Percentiles rank a stretch among this genome's conserved stretches.
These are phyloP conservation scores for Artemia franciscana DNA, from an alignment of 1,140 invertebrate genomes.

Conservation along the genomic window DNA sequence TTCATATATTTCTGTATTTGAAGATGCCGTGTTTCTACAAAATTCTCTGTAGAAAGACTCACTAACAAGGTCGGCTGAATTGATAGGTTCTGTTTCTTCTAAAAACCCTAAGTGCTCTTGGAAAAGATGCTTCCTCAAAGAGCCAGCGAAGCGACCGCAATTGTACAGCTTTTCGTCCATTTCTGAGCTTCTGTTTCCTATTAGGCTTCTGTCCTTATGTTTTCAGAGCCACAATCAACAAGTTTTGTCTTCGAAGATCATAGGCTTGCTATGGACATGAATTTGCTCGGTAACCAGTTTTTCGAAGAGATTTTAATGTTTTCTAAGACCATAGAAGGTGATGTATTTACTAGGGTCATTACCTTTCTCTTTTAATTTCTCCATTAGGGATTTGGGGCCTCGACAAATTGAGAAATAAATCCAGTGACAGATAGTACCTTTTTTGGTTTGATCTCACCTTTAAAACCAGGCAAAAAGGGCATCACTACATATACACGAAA, in stretches of 20 bases:
- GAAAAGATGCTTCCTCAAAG: conserved; percentile 59
- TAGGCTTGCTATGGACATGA: conserved; percentile 88
- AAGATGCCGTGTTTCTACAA: conserved; percentile 48
- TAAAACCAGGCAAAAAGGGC: too few relatives aligned
- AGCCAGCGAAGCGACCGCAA: conserved; percentile 60
- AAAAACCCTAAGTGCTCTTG: conserved; percentile 57
- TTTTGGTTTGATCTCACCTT: too few relatives aligned
- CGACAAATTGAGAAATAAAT: too few relatives aligned
- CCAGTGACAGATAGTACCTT: too few relatives aligned
- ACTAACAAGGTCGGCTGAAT: conserved; percentile 42
- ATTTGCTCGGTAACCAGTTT: conserved; percentile 77
- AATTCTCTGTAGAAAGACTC: conserved; percentile 52
- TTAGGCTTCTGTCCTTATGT: conserved; percentile 65
- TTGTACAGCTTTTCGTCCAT: conserved; percentile 57
- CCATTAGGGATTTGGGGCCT: too few relatives aligned
- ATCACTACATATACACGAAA: too few relatives aligned
- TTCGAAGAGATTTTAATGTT: too few relatives aligned
- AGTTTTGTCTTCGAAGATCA: conserved; percentile 91
- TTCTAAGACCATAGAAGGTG: too few relatives aligned
- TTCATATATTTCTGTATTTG: conserved; percentile 66
- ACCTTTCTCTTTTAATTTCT: too few relatives aligned
- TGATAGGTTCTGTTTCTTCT: conserved; percentile 26
- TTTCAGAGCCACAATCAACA: too few relatives aligned
- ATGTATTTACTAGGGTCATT: too few relatives aligned
- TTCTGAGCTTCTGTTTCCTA: too few relatives aligned